Conservation (phyloP, 2,888 invertebrate species). For the Yponomeuta plumbellus region DNA sequence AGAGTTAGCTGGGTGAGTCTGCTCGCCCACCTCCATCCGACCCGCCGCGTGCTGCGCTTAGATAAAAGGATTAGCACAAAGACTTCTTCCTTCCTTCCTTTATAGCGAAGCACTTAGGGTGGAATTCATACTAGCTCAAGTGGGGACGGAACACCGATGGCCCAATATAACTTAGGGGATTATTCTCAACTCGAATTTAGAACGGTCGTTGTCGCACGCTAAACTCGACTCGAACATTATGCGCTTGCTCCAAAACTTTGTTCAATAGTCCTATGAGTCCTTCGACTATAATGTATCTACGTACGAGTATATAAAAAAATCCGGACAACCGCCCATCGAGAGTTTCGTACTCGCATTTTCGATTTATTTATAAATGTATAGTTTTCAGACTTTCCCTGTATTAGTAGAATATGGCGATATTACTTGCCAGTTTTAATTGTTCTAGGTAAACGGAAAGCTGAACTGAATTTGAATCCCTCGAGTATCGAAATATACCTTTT, state of each 20-base stretch:
- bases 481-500: too few relatives aligned
- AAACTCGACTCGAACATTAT: background rate
- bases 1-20: background rate
- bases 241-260: background rate
- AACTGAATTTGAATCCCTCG: too few relatives aligned
- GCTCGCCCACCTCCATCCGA: constrained; percentile 22
- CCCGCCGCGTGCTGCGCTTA: constrained; percentile 54
- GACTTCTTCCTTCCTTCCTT: constrained; percentile 45
- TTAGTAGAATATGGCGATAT: too few relatives aligned
- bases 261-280: background rate
- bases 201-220: background rate
- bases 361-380: too few relatives aligned
- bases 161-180: background rate
- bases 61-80: constrained; percentile 64
- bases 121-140: constrained; percentile 1
- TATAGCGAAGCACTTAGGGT: constrained; percentile 25
- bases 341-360: too few relatives aligned
- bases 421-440: too few relatives aligned
- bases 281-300: too few relatives aligned
- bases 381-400: too few relatives aligned
- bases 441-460: too few relatives aligned
- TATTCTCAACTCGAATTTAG: background rate
- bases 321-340: too few relatives aligned
- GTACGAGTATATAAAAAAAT: too few relatives aligned
- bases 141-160: background rate